phyloP scores from a whole-genome alignment of 1,140 invertebrate genomes.

The Eueides isabella region DNA sequence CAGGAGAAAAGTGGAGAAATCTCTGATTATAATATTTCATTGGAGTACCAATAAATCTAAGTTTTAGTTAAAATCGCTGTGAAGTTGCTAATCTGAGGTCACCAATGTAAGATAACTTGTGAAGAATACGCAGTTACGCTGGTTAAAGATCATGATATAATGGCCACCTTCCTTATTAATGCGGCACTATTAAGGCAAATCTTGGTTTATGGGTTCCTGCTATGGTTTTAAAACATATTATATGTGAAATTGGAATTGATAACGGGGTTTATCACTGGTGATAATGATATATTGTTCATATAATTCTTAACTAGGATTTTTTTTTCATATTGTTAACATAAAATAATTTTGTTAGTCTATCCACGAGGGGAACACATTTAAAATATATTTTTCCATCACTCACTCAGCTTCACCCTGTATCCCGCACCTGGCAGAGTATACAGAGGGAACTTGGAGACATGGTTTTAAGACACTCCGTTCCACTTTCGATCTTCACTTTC shows the following conservation, averaged over 20 bases:
- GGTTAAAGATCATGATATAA: constrained; percentile 47
- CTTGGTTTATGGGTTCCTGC: constrained; percentile 49
- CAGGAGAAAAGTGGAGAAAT: no score
- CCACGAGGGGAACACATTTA: no score
- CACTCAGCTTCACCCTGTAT: no score
- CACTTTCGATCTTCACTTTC: no score
- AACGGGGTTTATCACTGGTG: neutral
- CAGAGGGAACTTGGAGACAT: no score
- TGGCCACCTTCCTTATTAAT: constrained; percentile 61
- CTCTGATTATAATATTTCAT: neutral
- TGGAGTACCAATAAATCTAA: neutral
- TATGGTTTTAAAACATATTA: constrained; percentile 22
- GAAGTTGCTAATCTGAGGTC: constrained; percentile 37
- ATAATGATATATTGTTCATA: neutral
- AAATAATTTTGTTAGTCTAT: neutral
- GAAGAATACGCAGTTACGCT: constrained; percentile 37
- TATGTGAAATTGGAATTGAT: neutral
- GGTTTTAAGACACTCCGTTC: no score
- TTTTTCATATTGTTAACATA: neutral
- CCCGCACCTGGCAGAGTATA: no score
- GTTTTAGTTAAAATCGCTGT: neutral
- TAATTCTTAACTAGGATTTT: neutral
- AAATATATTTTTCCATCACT: no score
- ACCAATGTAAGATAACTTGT: constrained; percentile 51
- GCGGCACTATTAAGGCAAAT: constrained; percentile 59